Evolutionary conservation across 2,888 invertebrate species (phyloP).

Genomic region (Eremobia ochroleuca): DNA sequence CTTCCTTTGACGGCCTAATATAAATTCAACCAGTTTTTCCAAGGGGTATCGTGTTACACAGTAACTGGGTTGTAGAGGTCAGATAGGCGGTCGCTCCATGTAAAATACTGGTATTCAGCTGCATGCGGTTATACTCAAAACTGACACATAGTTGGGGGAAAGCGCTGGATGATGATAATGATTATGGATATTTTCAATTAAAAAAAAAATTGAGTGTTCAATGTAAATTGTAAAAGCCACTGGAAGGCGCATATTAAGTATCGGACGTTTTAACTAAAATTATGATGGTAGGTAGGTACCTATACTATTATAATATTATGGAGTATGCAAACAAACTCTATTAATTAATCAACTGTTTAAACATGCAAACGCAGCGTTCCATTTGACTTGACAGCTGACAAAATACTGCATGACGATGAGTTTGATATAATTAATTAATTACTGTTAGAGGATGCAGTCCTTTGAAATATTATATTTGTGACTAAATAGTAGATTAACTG

Average conservation of each 20-base stretch:
- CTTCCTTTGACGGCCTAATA: background rate
- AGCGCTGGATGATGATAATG: background rate
- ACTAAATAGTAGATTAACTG: constrained; percentile 19
- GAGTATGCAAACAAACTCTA: constrained; percentile 7
- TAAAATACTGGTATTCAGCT: background rate
- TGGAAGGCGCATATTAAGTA: background rate
- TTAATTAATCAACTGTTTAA: constrained; percentile 25
- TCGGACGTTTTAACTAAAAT: background rate
- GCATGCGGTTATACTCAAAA: background rate
- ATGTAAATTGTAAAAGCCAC: background rate
- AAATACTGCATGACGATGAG: constrained; percentile 6
- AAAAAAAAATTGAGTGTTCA: constrained; percentile 10
- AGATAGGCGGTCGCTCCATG: background rate
- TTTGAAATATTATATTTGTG: background rate
- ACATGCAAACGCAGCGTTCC: constrained; percentile 21
- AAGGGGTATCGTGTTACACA: background rate
- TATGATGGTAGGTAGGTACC: background rate
- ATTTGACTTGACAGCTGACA: constrained; percentile 43
- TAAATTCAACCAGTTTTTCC: background rate
- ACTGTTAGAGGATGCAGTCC: background rate
- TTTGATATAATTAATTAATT: constrained; percentile 11
- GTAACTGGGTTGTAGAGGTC: background rate
- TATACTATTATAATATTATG: background rate
- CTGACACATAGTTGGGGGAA: background rate
- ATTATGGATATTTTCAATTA: background rate